A percentile compares a stretch with the other conserved stretches of the same genome.
Conservation (phyloP, 2,113 vertebrate species). For the Poicephalus gulielmi region DNA sequence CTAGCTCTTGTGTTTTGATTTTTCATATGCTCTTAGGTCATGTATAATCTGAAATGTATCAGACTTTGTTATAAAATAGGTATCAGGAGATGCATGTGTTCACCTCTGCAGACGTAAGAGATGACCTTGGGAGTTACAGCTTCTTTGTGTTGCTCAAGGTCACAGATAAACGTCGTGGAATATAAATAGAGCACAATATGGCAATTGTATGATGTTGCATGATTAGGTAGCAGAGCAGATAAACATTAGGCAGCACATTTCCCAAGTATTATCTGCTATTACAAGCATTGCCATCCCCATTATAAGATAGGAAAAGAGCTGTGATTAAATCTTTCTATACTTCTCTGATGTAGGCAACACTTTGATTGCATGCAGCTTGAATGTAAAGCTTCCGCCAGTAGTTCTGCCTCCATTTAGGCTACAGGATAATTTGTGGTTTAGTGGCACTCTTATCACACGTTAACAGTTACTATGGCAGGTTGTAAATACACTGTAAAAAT, state of each 20-base stretch:
- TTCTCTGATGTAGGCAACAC: not conserved
- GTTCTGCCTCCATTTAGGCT: not conserved
- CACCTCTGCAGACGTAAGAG: not conserved
- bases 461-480: not conserved
- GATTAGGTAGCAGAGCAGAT: not conserved
- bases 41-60: not conserved
- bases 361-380: not conserved
- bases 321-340: not conserved
- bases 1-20: not conserved
- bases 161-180: not conserved
- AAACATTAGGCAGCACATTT: not conserved
- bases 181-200: not conserved
- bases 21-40: not conserved
- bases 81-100: not conserved
- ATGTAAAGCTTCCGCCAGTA: not conserved
- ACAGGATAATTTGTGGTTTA: not conserved
- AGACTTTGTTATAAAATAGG: not conserved
- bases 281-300: not conserved
- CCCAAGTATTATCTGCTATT: not conserved
- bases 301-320: not conserved
- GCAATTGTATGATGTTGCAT: not conserved
- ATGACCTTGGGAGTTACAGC: not conserved
- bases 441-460: not conserved
- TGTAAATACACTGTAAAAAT: not conserved
- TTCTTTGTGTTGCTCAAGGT: not conserved